Evolutionary conservation across 2,888 invertebrate genomes (phyloP).

Genomic region (Lissocephala sabroskyi): DNA sequence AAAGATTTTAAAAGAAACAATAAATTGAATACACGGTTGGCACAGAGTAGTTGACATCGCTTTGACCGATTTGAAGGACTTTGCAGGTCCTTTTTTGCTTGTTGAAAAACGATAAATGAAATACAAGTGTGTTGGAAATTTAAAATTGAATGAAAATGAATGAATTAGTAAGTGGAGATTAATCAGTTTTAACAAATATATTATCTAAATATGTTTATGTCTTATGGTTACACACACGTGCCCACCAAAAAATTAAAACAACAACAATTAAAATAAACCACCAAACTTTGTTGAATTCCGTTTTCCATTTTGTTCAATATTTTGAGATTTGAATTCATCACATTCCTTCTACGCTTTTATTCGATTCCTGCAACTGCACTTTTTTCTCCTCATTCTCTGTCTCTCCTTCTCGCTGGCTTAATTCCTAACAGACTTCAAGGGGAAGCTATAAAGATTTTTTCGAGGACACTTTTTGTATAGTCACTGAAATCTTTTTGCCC

Average conservation of each 20-base stretch:
- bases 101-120: constrained; percentile 16
- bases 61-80: constrained; percentile 35
- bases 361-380: constrained; percentile 1
- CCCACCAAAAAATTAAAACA: too few species aligned
- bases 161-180: neutral
- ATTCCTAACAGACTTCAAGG: too few species aligned
- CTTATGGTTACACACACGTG: constrained; percentile 73
- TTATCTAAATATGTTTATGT: constrained; percentile 59
- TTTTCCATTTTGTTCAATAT: constrained; percentile 16
- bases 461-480: too few species aligned
- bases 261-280: too few species aligned
- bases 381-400: neutral
- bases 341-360: neutral
- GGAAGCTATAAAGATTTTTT: too few species aligned
- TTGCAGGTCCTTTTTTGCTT: constrained; percentile 28
- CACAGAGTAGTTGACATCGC: constrained; percentile 68
- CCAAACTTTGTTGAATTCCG: constrained; percentile 15
- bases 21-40: constrained; percentile 26
- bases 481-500: too few species aligned
- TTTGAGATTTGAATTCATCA: constrained; percentile 13
- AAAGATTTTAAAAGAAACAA: constrained; percentile 8
- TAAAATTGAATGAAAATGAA: constrained; percentile 3
- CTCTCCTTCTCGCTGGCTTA: too few species aligned
- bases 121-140: constrained; percentile 11
- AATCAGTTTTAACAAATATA: neutral